Evolutionary conservation across 2,888 invertebrate genomes (phyloP).

Genomic region (Psococerastis gibbosa): DNA sequence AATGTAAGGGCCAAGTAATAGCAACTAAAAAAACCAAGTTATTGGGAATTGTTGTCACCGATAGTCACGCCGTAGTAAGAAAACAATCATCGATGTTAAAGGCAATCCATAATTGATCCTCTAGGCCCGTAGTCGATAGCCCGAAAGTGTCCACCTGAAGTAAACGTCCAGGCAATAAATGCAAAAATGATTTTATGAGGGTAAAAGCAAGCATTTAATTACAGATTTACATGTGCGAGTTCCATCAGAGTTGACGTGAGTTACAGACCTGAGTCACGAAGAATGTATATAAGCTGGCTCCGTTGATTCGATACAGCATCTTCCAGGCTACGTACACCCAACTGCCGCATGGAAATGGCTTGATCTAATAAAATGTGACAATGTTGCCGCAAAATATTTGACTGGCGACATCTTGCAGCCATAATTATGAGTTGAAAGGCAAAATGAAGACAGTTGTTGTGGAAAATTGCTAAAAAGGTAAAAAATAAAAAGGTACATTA

Average conservation of each 20-base stretch:
- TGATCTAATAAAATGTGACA: neutral
- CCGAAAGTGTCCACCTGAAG: too few species aligned
- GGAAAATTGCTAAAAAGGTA: constrained; percentile 45
- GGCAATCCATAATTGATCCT: too few species aligned
- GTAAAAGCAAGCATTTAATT: too few species aligned
- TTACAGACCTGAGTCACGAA: constrained; percentile 47
- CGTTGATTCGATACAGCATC: constrained; percentile 57
- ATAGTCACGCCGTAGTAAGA: too few species aligned
- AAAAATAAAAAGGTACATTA: constrained; percentile 12
- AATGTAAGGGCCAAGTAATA: constrained; percentile 19
- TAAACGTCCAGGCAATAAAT: too few species aligned
- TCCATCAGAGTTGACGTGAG: too few species aligned
- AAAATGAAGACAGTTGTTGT: constrained; percentile 84
- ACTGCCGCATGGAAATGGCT: constrained; percentile 32
- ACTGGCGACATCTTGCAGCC: constrained; percentile 47
- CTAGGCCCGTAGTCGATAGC: too few species aligned
- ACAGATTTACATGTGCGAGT: too few species aligned
- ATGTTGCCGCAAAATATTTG: constrained; percentile 32
- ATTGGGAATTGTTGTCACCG: too few species aligned
- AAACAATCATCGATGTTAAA: too few species aligned
- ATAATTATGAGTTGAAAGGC: constrained; percentile 50
- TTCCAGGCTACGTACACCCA: constrained; percentile 50
- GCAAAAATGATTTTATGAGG: too few species aligned
- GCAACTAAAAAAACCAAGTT: neutral
- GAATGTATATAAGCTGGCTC: constrained; percentile 52